These are phyloP conservation scores for Dicrostonyx torquatus DNA, from an alignment of 2,797 vertebrate genomes.

Conservation along the genomic window DNA sequence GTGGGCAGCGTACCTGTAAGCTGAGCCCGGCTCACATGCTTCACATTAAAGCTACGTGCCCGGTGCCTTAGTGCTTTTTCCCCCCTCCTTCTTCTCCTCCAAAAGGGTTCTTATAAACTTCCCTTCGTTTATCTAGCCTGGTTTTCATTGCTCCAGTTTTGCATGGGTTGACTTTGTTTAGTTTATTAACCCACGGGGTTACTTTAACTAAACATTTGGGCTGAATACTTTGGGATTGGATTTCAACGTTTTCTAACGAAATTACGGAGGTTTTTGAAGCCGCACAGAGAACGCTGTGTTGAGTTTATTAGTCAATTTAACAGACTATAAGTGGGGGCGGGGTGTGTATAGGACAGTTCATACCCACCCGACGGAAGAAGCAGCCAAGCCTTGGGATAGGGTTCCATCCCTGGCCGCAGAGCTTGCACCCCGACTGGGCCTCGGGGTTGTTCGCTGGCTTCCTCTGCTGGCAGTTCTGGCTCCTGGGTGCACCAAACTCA, in stretches of 20 bases:
- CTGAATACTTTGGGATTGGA: slow-evolving; percentile 91
- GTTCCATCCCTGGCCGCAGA: not conserved
- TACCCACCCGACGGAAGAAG: slow-evolving; percentile 70
- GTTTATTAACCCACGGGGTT: slow-evolving; percentile 99
- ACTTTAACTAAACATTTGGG: slow-evolving; percentile 97
- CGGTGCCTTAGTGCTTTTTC: slow-evolving; percentile 85
- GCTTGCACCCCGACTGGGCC: not conserved
- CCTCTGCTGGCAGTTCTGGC: not conserved
- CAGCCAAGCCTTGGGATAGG: slow-evolving; percentile 45
- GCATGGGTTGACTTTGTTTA: slow-evolving; percentile 98
- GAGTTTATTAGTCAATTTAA: slow-evolving; percentile 89
- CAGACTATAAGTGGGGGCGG: slow-evolving; percentile 85
- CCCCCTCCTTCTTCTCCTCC: slow-evolving; percentile 82
- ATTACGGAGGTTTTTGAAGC: slow-evolving; percentile 90
- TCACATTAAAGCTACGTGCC: slow-evolving; percentile 93
- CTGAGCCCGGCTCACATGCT: slow-evolving; percentile 92
- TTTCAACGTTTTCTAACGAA: slow-evolving; percentile 93
- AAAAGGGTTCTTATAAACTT: slow-evolving; percentile 96
- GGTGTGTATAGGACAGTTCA: slow-evolving; percentile 82
- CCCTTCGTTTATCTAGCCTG: slow-evolving; percentile 97
- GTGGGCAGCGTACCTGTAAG: slow-evolving; percentile 84
- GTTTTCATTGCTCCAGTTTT: slow-evolving; percentile 98
- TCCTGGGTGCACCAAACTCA: not conserved
- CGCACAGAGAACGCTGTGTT: slow-evolving; percentile 89
- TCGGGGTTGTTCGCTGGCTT: not conserved